phyloP scores from a whole-genome alignment of 2,113 vertebrate genomes.

The Himantopus leucocephalus region DNA sequence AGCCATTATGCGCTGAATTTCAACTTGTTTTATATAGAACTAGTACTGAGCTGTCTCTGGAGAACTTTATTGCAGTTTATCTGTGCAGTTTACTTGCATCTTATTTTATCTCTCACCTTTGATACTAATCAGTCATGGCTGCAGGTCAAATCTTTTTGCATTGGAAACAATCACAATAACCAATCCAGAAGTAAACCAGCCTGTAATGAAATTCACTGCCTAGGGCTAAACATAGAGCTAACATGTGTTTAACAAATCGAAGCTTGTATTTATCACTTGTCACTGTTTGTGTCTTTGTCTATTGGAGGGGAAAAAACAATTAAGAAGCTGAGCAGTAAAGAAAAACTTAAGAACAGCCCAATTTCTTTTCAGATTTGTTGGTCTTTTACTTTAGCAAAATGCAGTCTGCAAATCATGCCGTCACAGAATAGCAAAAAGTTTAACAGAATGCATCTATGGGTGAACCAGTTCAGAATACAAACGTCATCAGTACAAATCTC shows the following conservation, averaged over 20 bases:
- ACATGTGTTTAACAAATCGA: constrained; percentile 82
- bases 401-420: background rate
- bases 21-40: background rate
- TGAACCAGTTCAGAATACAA: background rate
- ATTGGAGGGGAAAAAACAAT: constrained; percentile 22
- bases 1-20: constrained; percentile 62
- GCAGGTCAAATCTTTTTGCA: constrained; percentile 31
- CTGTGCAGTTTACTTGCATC: constrained; percentile 70
- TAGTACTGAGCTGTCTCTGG: constrained; percentile 71
- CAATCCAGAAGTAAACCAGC: constrained; percentile 66
- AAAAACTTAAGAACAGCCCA: background rate
- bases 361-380: constrained; percentile 12
- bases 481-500: background rate
- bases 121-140: constrained; percentile 78
- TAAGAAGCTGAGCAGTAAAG: background rate
- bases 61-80: constrained; percentile 76
- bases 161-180: constrained; percentile 43
- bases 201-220: constrained; percentile 81
- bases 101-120: constrained; percentile 80
- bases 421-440: background rate
- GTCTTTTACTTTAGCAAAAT: background rate
- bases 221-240: constrained; percentile 79
- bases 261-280: constrained; percentile 77
- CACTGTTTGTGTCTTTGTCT: constrained; percentile 67
- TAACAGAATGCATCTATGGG: background rate